Base-by-base conservation (phyloP, 2,113 vertebrate genomes). In the Lepisosteus oculatus region DNA sequence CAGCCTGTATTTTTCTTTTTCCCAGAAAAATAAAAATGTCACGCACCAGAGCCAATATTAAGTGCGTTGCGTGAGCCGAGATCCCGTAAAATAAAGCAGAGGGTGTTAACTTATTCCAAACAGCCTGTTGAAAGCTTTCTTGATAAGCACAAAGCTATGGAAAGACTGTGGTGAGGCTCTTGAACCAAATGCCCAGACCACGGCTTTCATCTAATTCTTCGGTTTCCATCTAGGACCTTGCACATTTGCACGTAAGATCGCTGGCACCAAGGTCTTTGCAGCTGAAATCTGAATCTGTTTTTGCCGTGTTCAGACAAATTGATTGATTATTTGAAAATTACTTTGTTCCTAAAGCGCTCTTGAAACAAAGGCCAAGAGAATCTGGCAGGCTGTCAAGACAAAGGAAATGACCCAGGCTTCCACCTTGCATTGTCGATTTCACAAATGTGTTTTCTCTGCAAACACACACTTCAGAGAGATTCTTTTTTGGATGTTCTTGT, bases 401-500 rank as follows among this genome's bases (percentile, higher is more conserved):
- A 61, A 88, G 91, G 90, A 91, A 91, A 87, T 91, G 84, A 91
- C 89, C 89, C 86, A 77, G 65, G 17, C 55, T 72, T 72, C 71
- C 71, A 72, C 54, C 55, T 47, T 57, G 55, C 29, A 67, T 72
- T 72, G 71, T 72, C 11, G 42, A 45, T 43, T 67, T 72, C 43
- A 44, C n/a, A 44, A 67, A 66, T 55, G 65, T 71, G 75, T 66
- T 79, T 81, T 72, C 75, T 71, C 76, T 70, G 66, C 72, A 71
- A 70, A 71, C 76, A 78, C 73, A 61, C 72, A 61, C 72, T 68
- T 65, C 42, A 68, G 66, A 69, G 65, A 55, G 51, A 67, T 61
- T 45, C 43, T 29, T 29, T 9, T 44, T 42, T 15, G 54, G 15
- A 15, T 8, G 41, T 43, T 59, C 11, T 59, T 13, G 56, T 3